These are phyloP conservation scores for Tiliacea aurago DNA, from an alignment of 2,888 invertebrate genomes.

Conservation along the genomic window DNA sequence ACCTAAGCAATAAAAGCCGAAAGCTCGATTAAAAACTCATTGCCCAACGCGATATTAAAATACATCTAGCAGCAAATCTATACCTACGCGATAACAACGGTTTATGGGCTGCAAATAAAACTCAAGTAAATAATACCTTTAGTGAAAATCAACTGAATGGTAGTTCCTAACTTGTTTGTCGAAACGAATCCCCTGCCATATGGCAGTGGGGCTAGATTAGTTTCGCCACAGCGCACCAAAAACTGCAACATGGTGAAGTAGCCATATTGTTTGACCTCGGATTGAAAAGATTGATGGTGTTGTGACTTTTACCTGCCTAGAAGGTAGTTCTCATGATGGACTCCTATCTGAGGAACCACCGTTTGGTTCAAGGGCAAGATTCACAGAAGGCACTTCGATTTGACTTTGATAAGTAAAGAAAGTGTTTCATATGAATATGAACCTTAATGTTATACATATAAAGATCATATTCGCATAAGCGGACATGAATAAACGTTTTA, in stretches of 20 bases:
- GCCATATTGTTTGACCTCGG: background rate
- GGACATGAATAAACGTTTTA: background rate
- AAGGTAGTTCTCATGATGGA: background rate
- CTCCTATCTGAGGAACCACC: background rate
- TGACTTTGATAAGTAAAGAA: background rate
- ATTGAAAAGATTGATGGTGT: background rate
- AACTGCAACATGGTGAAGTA: background rate
- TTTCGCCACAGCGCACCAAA: background rate
- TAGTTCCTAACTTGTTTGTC: background rate
- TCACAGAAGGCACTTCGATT: background rate
- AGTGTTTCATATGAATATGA: background rate
- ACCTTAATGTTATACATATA: background rate
- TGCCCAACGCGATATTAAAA: constrained; percentile 63
- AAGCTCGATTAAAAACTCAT: constrained; percentile 72
- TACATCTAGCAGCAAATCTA: constrained; percentile 53
- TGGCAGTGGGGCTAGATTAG: background rate
- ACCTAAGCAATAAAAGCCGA: constrained; percentile 63
- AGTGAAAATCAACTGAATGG: background rate
- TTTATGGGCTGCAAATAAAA: constrained; percentile 55
- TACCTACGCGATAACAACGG: constrained; percentile 46
- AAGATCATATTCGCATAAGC: background rate
- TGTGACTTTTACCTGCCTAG: background rate
- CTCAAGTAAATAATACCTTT: constrained; percentile 28
- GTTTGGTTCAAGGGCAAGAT: background rate
- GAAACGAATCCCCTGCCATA: too few species aligned